These are phyloP conservation scores for Bombus sylvicola DNA, from an alignment of 1,140 invertebrate genomes.

Conservation along the genomic window DNA sequence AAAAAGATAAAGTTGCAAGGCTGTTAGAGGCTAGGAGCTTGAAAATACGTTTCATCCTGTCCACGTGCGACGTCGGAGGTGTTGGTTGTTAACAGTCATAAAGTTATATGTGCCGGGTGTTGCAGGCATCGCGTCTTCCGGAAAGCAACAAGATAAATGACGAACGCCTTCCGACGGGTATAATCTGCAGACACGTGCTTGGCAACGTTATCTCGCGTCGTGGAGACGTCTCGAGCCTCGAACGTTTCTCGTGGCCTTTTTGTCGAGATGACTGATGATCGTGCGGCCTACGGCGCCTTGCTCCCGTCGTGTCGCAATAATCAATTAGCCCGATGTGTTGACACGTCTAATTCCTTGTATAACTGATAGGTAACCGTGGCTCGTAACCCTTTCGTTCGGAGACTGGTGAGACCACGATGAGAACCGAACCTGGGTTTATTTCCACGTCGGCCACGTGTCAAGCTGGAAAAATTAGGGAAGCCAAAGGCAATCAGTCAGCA, in stretches of 20 bases:
- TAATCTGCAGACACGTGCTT: slow-evolving; percentile 46
- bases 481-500: neutral
- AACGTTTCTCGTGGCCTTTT: neutral
- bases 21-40: neutral
- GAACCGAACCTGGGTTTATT: slow-evolving; percentile 40
- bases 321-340: slow-evolving; percentile 66
- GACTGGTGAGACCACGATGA: slow-evolving; percentile 47
- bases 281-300: slow-evolving; percentile 18
- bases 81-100: neutral
- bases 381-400: slow-evolving; percentile 55
- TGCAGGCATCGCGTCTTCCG: slow-evolving; percentile 28
- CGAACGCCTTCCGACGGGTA: slow-evolving; percentile 31
- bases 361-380: slow-evolving; percentile 52
- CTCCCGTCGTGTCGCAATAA: slow-evolving; percentile 67
- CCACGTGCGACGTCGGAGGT: neutral
- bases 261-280: slow-evolving; percentile 66
- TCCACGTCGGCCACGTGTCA: slow-evolving; percentile 1
- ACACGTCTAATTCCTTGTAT: slow-evolving; percentile 66
- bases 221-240: neutral
- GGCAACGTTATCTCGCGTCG: slow-evolving; percentile 37
- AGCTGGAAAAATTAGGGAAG: neutral
- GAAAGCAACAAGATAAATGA: slow-evolving; percentile 42
- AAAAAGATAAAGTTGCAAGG: neutral
- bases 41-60: neutral
- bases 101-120: slow-evolving; percentile 34